A percentile compares a stretch with the other conserved stretches of the same genome.
Evolutionary conservation across 2,888 invertebrate genomes (phyloP).

Genomic region (Morpho achilles): DNA sequence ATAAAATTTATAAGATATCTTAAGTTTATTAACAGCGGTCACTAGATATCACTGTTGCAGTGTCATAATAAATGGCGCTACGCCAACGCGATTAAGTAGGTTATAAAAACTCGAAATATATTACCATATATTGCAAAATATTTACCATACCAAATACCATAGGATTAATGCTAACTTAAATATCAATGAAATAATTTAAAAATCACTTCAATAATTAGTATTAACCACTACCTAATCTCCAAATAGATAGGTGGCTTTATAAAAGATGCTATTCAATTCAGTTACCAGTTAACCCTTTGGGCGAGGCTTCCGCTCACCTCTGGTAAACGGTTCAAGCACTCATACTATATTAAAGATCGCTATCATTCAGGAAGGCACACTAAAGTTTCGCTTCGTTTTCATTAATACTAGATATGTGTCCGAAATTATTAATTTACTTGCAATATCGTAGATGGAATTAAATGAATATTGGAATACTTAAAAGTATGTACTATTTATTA

Average conservation of each 20-base stretch:
- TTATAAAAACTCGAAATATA: no score
- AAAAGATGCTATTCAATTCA: slow-evolving; percentile 31
- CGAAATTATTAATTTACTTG: slow-evolving; percentile 17
- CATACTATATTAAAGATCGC: slow-evolving; percentile 73
- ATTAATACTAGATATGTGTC: slow-evolving; percentile 53
- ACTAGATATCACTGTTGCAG: no score
- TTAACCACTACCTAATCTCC: neutral
- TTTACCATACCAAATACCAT: neutral
- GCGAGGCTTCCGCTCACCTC: slow-evolving; percentile 62
- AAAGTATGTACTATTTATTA: no score
- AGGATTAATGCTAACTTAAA: neutral
- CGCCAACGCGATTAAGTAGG: no score
- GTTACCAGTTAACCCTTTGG: slow-evolving; percentile 43
- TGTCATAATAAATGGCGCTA: no score
- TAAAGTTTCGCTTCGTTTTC: slow-evolving; percentile 68
- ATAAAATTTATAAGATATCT: no score
- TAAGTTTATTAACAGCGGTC: no score
- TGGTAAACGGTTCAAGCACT: slow-evolving; percentile 68
- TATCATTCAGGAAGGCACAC: slow-evolving; percentile 70
- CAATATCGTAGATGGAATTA: slow-evolving; percentile 1
- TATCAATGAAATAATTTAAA: neutral
- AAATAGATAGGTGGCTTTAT: slow-evolving; percentile 4
- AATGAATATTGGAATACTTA: neutral
- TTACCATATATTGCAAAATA: no score
- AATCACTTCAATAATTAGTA: neutral